These are phyloP conservation scores for Meteorus sp. DNA, from an alignment of 1,140 invertebrate species.

Conservation along the genomic window DNA sequence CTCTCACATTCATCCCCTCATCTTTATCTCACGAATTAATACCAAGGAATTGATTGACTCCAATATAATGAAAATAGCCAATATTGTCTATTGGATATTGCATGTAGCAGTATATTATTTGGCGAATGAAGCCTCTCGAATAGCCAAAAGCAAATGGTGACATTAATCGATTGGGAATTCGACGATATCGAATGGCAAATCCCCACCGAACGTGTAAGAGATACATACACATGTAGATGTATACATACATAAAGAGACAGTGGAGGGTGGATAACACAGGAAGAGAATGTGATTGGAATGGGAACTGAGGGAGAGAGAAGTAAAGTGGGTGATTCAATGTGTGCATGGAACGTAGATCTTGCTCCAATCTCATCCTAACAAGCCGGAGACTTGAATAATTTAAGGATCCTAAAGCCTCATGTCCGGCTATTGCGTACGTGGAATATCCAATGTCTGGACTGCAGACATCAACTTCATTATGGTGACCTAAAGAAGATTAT, in stretches of 20 bases:
- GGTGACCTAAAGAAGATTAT: constrained; percentile 4
- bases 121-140: no score
- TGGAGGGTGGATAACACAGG: no score
- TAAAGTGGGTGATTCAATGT: no score
- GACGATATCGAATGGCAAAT: neutral
- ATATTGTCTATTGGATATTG: no score
- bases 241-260: no score
- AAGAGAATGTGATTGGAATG: no score
- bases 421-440: constrained; percentile 21
- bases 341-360: no score
- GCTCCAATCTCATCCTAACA: constrained; percentile 15
- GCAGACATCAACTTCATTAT: constrained; percentile 7
- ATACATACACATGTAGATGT: no score
- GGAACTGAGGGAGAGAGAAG: no score
- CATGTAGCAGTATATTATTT: no score
- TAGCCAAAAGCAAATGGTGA: neutral
- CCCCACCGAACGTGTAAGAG: neutral
- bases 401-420: constrained; percentile 14
- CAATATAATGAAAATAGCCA: neutral
- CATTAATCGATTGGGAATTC: neutral
- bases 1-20: neutral
- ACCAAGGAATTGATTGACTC: neutral
- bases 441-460: constrained; percentile 13
- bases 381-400: constrained; percentile 17
- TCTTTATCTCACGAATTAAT: neutral